A percentile compares a stretch with the other conserved stretches of the same genome.
These are phyloP conservation scores for Druceiella hillmani DNA, from an alignment of 2,888 invertebrate species.

Conservation along the genomic window DNA sequence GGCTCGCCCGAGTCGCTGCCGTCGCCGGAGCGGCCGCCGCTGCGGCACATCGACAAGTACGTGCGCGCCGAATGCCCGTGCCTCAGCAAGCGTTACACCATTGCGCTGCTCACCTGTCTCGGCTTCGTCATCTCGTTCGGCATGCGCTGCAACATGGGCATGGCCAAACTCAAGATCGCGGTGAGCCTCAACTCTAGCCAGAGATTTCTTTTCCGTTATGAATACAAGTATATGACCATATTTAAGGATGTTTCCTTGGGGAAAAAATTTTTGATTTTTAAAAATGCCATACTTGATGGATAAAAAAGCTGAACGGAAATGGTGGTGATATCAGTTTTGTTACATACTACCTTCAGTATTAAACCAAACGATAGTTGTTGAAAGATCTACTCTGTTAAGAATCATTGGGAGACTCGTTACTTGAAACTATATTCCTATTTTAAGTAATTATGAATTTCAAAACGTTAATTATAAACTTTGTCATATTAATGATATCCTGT, in stretches of 20 bases:
- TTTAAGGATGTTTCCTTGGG: constrained; percentile 36
- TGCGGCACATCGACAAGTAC: constrained; percentile 83
- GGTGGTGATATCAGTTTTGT: no score
- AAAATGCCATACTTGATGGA: no score
- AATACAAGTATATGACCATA: constrained; percentile 27
- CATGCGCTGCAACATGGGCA: constrained; percentile 98
- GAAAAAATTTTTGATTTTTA: no score
- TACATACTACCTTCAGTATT: no score
- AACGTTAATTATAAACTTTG: no score
- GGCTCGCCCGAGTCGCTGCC: constrained; percentile 73
- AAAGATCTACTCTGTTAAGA: no score
- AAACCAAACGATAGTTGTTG: no score
- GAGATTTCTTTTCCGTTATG: constrained; percentile 23
- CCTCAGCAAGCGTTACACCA: constrained; percentile 80
- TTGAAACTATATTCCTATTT: no score
- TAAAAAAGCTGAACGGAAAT: no score
- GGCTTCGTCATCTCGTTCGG: constrained; percentile 95
- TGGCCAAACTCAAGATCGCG: constrained; percentile 84
- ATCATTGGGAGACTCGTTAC: no score
- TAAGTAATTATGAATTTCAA: no score
- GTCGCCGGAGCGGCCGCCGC: constrained; percentile 78
- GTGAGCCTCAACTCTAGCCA: constrained; percentile 37
- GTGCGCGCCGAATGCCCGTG: constrained; percentile 83
- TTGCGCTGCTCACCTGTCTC: constrained; percentile 78
- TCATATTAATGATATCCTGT: no score